Evolutionary conservation across 2,888 invertebrate genomes (phyloP), one percentile per base, ranked within the genome.

Genomic region (Neocrepidodera transversa): DNA sequence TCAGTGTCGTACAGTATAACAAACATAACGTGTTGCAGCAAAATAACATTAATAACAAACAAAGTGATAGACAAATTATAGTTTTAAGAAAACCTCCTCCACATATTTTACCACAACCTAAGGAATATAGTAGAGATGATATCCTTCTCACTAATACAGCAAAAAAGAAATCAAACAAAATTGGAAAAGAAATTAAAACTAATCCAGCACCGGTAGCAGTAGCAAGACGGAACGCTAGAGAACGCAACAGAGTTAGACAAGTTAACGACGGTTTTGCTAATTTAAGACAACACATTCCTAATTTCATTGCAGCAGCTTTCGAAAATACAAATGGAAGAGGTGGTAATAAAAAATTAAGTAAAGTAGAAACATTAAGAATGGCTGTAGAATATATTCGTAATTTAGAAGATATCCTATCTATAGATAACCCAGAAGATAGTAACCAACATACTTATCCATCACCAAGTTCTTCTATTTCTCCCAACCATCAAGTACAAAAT

Each of bases 221-320:
- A 5, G 93, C 93, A 0, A 83, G 95, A 40, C 82, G 96, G 73
- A 97, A 96, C 81, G 95, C 95, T 62, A 86, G 96, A 51, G 96
- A 96, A 83, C 82, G 96, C 14, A 95, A 95, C 80, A 85, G 96
- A 60, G 95, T 95, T 7, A 92, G 94, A 69, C 93, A 94, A 84
- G 93, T 94, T 18, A 94, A 94, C 80, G 91, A 93, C 73, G 95
- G 94, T 13, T 95, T 94, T 77, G 92, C 93, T 0, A 90, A 90
- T n/a, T 80, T 95, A 1, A 84, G 94, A 14, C 90, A 92, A 70
- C 93, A 92, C 75, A 93, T 95, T 65, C 95, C 94, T 0, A 90
- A 88, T 53, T 90, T 91, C 75, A 90, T 92, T 0, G 91, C 91
- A 0, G 83, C 87, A 50, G 85, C 85, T 0, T 89, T 87, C 63